phyloP scores from a whole-genome alignment of 2,797 vertebrate genomes.

The Sternotherus odoratus region DNA sequence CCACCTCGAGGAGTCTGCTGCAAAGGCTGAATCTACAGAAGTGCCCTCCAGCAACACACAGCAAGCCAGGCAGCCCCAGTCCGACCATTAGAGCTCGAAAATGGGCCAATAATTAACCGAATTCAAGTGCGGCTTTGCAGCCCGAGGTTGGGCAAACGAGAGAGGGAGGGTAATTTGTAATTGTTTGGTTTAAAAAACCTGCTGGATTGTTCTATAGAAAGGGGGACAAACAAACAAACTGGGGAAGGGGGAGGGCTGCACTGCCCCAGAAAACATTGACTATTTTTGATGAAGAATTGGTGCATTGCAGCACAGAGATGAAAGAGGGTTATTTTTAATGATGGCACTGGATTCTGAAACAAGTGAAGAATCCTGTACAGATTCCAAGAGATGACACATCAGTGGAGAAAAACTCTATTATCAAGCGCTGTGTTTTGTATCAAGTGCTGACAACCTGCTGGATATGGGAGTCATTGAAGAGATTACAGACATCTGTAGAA shows the following conservation, averaged over 20 bases:
- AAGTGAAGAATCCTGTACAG: not conserved
- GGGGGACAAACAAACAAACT: not conserved
- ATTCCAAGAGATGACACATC: not conserved
- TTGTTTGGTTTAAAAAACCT: not conserved
- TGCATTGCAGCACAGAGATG: not conserved
- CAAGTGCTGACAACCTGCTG: not conserved
- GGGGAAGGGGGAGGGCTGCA: no score
- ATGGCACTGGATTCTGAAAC: not conserved
- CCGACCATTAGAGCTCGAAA: not conserved
- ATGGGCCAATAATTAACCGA: not conserved
- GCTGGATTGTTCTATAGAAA: not conserved
- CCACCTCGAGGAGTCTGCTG: no score
- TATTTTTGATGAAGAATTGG: not conserved
- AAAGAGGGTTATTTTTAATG: not conserved
- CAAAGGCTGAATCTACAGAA: no score
- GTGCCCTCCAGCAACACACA: not conserved
- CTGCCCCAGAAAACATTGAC: not conserved
- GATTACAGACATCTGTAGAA: not conserved
- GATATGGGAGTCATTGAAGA: not conserved
- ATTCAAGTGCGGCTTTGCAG: not conserved
- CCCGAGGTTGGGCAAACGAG: no score
- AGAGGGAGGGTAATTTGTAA: not conserved
- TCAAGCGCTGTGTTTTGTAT: not conserved
- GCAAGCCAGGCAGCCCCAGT: not conserved
- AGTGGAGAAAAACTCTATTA: not conserved